Base-by-base conservation (phyloP, 1,140 invertebrate species). In the Sitophilus oryzae region DNA sequence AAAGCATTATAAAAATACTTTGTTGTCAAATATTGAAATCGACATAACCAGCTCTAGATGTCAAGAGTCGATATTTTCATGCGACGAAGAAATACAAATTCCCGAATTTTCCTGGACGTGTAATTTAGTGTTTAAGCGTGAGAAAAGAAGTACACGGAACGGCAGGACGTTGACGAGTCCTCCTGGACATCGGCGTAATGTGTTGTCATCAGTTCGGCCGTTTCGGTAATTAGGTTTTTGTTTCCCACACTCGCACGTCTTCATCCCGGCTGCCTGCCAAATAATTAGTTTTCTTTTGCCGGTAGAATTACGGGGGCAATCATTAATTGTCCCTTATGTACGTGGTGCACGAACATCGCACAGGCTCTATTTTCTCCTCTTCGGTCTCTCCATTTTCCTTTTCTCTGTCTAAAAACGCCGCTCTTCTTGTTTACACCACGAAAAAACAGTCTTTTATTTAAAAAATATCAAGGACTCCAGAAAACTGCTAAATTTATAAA, bases 151-250 rank as follows among this genome's bases (percentile, higher is more conserved):
- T 62, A 61, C 40, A 62, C 48, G 56, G 57, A 62, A 59, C 64
- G 64, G 60, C 48, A 64, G 59, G 58, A 63, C 50, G 53, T 62
- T 66, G 64, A 66, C 64, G 64, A 67, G 66, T 67, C 66, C 64
- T 62, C 45, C 42, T 62, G 64, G 66, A 67, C 64, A 61, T 67
- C 66, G 51, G 59, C 30, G 64, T 66, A 67, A 67, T 67, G 64
- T 62, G 56, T 66, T 67, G 66, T 67, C 66, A 66, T 67, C 66
- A 66, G 60, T 61, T 66, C 60, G 62, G 60, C 64, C 63, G 62
- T 67, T 67, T 66, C 64, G 54, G 60, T 67, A 67, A 67, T 67
- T 67, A 67, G 66, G 62, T 67, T 67, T 67, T 63, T 66, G 58
- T 66, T 67, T 61, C 46, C 60, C 55, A 52, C 56, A 41, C 58